Evolutionary conservation across 2,113 vertebrate genomes (phyloP).

Genomic region (Alouatta palliata): DNA sequence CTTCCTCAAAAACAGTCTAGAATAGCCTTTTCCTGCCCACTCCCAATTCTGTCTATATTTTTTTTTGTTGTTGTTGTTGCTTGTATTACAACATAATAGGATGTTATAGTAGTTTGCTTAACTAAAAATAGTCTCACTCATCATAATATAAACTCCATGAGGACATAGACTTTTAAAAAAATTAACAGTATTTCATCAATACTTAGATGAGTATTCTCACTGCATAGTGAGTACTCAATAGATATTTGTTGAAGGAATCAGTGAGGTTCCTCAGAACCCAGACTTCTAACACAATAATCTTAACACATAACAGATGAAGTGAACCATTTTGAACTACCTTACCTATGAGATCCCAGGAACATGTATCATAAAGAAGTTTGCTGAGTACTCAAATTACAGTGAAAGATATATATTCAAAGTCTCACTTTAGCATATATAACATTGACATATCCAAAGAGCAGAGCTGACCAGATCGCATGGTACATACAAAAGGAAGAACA

Average conservation of each 20-base stretch:
- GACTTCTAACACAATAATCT: not conserved
- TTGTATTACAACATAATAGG: not conserved
- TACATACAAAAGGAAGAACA: not conserved
- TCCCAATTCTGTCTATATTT: not conserved
- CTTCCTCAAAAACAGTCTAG: not conserved
- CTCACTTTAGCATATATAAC: not conserved
- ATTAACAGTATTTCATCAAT: not conserved
- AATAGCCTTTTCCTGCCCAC: not conserved
- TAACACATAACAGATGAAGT: not conserved
- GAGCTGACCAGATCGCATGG: not conserved
- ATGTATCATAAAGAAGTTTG: not conserved
- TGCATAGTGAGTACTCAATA: not conserved
- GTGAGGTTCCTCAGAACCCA: not conserved
- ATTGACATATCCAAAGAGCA: not conserved
- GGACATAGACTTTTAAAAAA: not conserved
- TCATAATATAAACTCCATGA: not conserved
- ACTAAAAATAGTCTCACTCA: not conserved
- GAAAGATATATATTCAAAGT: not conserved
- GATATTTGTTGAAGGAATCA: not conserved
- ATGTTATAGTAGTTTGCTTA: not conserved
- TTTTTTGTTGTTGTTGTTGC: not conserved
- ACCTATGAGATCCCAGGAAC: not conserved
- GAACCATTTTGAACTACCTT: not conserved
- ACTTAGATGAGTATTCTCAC: not conserved
- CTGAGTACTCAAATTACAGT: not conserved